phyloP scores from a whole-genome alignment of 2,797 vertebrate genomes.

The Vireo griseus region DNA sequence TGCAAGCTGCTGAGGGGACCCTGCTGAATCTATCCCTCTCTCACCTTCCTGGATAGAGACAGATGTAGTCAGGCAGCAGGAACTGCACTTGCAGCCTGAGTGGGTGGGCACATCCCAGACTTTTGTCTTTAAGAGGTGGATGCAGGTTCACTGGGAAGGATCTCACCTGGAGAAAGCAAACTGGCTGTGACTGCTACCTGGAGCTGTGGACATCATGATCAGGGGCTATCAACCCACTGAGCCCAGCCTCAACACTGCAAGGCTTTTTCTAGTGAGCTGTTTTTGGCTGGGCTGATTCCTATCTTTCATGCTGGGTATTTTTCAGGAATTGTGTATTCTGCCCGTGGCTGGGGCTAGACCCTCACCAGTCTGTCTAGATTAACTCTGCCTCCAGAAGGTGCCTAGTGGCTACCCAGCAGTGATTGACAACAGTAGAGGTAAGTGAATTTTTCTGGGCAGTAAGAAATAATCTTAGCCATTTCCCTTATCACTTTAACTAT shows the following conservation, averaged over 20 bases:
- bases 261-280: not conserved
- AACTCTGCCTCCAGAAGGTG: not conserved
- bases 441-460: not conserved
- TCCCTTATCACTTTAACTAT: not conserved
- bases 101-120: not conserved
- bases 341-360: not conserved
- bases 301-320: not conserved
- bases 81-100: not conserved
- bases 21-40: not conserved
- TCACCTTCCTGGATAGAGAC: not conserved
- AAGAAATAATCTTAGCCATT: not conserved
- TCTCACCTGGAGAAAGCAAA: accelerated
- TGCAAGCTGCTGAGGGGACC: not conserved
- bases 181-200: accelerated
- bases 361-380: not conserved
- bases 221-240: accelerated
- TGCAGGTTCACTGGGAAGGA: too few species aligned
- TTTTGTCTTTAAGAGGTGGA: not conserved
- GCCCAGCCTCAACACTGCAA: not conserved
- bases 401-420: not conserved
- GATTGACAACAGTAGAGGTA: not conserved
- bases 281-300: not conserved
- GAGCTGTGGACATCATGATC: not conserved
- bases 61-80: not conserved
- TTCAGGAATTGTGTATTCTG: not conserved